A percentile compares a stretch with the other conserved stretches of the same genome.
phyloP scores from a whole-genome alignment of 2,888 invertebrate species.

The Lasioglossum malachurum region DNA sequence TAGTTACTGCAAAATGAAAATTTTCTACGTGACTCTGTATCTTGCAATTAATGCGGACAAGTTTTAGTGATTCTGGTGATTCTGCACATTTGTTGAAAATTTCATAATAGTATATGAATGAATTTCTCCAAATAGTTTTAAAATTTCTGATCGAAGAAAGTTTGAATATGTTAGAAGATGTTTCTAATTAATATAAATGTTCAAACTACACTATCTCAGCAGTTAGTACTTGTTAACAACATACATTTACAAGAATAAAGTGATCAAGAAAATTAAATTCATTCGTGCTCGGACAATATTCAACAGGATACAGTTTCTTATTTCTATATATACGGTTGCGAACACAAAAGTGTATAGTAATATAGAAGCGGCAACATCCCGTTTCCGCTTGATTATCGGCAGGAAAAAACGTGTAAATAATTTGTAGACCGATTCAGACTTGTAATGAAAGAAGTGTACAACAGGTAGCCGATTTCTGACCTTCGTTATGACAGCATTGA shows the following conservation, averaged over 20 bases:
- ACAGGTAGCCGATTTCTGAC: slow-evolving; percentile 28
- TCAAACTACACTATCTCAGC: background rate
- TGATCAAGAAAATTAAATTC: background rate
- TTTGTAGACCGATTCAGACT: slow-evolving; percentile 35
- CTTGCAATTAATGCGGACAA: background rate
- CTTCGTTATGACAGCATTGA: slow-evolving; percentile 68
- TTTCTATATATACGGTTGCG: background rate
- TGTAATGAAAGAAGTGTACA: slow-evolving; percentile 38
- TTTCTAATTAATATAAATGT: background rate
- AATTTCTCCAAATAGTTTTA: background rate
- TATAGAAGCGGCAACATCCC: slow-evolving; percentile 34
- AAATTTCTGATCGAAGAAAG: background rate
- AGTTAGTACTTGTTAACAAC: background rate
- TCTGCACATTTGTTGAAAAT: background rate
- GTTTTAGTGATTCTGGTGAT: background rate
- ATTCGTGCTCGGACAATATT: background rate
- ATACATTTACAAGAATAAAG: background rate
- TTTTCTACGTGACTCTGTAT: background rate
- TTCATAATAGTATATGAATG: background rate
- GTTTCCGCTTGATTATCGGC: slow-evolving; percentile 25
- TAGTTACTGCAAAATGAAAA: no score
- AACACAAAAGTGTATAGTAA: slow-evolving; percentile 16
- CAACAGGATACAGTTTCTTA: background rate
- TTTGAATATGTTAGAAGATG: background rate
- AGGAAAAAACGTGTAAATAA: slow-evolving; percentile 49